Conservation (phyloP, 1,140 invertebrate genomes). For the Cyclargus thomasi region DNA sequence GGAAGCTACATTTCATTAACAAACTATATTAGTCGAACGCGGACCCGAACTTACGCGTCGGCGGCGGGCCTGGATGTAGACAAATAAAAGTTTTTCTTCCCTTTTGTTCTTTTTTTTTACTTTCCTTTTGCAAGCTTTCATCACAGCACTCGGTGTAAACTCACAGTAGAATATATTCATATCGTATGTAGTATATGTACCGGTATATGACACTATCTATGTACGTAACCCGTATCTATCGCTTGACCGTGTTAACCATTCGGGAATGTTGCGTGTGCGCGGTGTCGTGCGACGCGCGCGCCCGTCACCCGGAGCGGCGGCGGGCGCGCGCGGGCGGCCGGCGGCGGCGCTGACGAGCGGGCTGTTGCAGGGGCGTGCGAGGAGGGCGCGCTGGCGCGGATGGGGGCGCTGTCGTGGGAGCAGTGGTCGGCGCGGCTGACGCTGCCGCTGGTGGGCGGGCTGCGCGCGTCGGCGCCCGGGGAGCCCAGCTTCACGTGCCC, state of each 20-base stretch:
- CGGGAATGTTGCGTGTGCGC: conserved; percentile 40
- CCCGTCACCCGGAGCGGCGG: conserved; percentile 6
- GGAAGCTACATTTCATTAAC: conserved; percentile 68
- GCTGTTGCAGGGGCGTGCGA: conserved; percentile 32
- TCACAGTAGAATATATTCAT: conserved; percentile 59
- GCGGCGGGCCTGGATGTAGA: conserved; percentile 25
- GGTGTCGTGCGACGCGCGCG: conserved; percentile 8
- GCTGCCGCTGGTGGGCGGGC: conserved; percentile 45
- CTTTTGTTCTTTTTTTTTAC: conserved; percentile 63
- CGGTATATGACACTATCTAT: conserved; percentile 39
- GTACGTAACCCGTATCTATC: conserved; percentile 40
- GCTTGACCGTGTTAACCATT: conserved; percentile 33
- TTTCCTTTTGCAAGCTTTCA: conserved; percentile 64
- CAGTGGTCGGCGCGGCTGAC: conserved; percentile 80
- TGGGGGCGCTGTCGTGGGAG: conserved; percentile 69
- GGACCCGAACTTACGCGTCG: conserved; percentile 5
- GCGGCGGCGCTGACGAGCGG: conserved; percentile 21
- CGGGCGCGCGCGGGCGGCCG: conserved; percentile 7
- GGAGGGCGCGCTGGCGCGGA: conserved; percentile 21
- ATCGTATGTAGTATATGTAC: conserved; percentile 37
- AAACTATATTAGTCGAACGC: conserved; percentile 25
- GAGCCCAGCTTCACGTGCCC: conserved; percentile 82
- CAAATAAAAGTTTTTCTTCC: conserved; percentile 63
- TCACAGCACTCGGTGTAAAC: conserved; percentile 70
- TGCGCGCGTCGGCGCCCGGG: conserved; percentile 56